Evolutionary conservation across 1,140 invertebrate genomes (phyloP), one percentile per base, ranked within the genome.

Genomic region (Stegodyphus dumicola): DNA sequence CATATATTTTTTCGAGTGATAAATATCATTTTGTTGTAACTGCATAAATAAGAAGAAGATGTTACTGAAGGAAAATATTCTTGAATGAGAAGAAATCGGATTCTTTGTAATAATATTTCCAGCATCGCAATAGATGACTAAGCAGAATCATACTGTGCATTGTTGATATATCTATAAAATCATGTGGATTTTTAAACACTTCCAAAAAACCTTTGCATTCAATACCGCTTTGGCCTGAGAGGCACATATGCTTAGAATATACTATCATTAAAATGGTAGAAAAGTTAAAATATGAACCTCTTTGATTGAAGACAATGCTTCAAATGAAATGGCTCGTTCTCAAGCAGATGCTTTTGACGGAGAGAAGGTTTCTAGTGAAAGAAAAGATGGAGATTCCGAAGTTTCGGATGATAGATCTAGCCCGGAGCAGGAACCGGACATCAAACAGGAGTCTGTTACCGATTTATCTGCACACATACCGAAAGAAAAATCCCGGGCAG

Each of bases 371-470:
- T 51, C 81, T 60, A 56, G 52, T 13, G 60, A 67, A 7, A 67
- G 33, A 17, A 84, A 76, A 53, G 64, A 76, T 15, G 81, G 76
- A 4, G 73, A 76, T 48, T 76, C 73, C 7, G 81, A 84, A 9
- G 13, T 33, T 49, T 51, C 7, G 5, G 81, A 76, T 9, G 81
- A 84, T 48, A 60, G 49, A 9, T 76, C 71, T 10, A 69, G 51
- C 48, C 7, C 33, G 7, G 78, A 80, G 7, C 60, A 69, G 9
- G 81, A 84, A 11, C 64, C 56, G 15, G 51, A 15, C 13, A 48
- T 48, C 13, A 49, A 84, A 48, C 18, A 75, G 9, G 81, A 67
- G 13, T 10, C 13, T 1, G 10, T 18, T 5, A 13, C 4, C 3
- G 56, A 74, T 51, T 71, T 53, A 64, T 60, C 67, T 51, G 33